Evolutionary conservation across 2,888 invertebrate genomes (phyloP).

Genomic region (Andrena haemorrhoa): DNA sequence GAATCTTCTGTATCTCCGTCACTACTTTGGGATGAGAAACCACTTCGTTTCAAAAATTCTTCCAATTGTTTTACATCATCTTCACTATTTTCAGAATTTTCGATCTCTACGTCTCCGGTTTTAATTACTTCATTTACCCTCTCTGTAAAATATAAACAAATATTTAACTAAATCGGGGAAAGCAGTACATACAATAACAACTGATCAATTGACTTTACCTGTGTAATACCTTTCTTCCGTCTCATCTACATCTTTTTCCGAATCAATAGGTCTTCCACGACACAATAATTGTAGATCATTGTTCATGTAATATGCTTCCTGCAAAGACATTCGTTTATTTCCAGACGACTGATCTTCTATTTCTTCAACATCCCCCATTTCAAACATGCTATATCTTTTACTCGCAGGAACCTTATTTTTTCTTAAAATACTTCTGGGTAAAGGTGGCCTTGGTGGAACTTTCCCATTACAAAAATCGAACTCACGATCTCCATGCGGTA

Average conservation of each 20-base stretch:
- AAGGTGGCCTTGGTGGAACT: slow-evolving; percentile 90
- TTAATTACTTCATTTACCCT: slow-evolving; percentile 77
- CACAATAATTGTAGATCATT: slow-evolving; percentile 80
- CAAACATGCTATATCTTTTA: slow-evolving; percentile 92
- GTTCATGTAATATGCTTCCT: slow-evolving; percentile 89
- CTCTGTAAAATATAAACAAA: slow-evolving; percentile 61
- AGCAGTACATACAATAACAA: neutral
- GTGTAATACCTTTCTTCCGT: slow-evolving; percentile 80
- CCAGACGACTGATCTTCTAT: slow-evolving; percentile 85
- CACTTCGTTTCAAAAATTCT: slow-evolving; percentile 90
- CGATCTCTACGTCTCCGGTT: slow-evolving; percentile 72
- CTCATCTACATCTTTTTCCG: slow-evolving; percentile 84
- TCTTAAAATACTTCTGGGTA: slow-evolving; percentile 90
- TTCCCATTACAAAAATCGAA: slow-evolving; percentile 83
- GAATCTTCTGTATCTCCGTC: slow-evolving; percentile 90
- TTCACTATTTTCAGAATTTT: slow-evolving; percentile 84
- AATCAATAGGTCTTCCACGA: slow-evolving; percentile 78
- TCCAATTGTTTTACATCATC: slow-evolving; percentile 89
- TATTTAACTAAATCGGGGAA: neutral
- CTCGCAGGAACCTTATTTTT: slow-evolving; percentile 83
- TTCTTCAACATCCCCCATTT: slow-evolving; percentile 88
- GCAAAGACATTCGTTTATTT: slow-evolving; percentile 90
- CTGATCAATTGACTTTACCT: slow-evolving; percentile 62
- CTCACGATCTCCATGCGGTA: slow-evolving; percentile 85
- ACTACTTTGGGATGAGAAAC: slow-evolving; percentile 88